Percentiles rank a stretch among this genome's conserved stretches.
Conservation (phyloP, 2,888 invertebrate genomes). For the Pseudococcus longispinus region DNA sequence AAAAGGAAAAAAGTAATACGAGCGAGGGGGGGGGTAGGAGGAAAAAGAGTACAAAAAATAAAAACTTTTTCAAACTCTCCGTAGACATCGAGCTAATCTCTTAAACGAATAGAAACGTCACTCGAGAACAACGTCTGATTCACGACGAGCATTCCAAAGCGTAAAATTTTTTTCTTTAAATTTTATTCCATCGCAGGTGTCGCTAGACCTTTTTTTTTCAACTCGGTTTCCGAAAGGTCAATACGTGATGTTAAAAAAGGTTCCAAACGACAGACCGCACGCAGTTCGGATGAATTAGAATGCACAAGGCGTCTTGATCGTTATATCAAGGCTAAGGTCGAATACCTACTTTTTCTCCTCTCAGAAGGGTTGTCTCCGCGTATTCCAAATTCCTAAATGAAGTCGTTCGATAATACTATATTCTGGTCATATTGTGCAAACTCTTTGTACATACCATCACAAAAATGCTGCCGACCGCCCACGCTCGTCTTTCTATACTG, state of each 20-base stretch:
- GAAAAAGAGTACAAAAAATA: not conserved
- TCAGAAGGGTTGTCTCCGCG: not conserved
- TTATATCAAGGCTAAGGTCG: constrained; percentile 31
- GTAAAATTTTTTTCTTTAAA: not conserved
- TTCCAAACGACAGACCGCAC: not conserved
- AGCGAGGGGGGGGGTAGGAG: not conserved
- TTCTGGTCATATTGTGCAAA: not conserved
- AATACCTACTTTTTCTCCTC: not conserved
- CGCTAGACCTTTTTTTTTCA: not conserved
- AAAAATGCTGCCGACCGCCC: not conserved
- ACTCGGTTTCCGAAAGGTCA: not conserved
- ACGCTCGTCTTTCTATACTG: not conserved
- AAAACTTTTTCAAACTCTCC: not conserved
- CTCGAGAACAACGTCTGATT: not conserved
- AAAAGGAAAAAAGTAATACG: not conserved
- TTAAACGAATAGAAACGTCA: not conserved
- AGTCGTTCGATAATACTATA: not conserved
- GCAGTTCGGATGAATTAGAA: not conserved
- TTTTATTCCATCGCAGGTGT: not conserved
- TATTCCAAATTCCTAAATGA: not conserved
- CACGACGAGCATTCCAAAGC: constrained; percentile 7
- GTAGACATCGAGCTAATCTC: not conserved
- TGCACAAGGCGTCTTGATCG: not conserved
- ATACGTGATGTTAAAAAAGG: constrained; percentile 11
- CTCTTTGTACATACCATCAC: not conserved